A percentile compares a stretch with the other conserved stretches of the same genome.
These are phyloP conservation scores for Adineta ricciae DNA, from an alignment of 2,888 invertebrate species.

Conservation along the genomic window DNA sequence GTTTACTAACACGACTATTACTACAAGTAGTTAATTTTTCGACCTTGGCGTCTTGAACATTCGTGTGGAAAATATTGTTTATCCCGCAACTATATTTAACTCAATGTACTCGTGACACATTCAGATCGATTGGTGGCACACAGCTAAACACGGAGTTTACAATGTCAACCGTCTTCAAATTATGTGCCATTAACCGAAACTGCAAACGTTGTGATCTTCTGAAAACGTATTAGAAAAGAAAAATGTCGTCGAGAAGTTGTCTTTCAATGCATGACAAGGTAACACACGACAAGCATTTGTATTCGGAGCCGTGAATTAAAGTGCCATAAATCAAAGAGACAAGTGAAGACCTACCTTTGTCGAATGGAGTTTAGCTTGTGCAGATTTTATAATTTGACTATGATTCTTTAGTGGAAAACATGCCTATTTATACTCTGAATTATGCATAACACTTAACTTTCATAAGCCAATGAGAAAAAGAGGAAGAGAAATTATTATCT, in stretches of 20 bases:
- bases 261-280: background rate
- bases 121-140: background rate
- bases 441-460: background rate
- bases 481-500: background rate
- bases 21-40: too few species aligned
- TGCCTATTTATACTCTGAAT: background rate
- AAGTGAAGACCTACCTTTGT: background rate
- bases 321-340: conserved; percentile 21
- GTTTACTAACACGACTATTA: too few species aligned
- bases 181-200: conserved; percentile 17
- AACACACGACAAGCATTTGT: background rate
- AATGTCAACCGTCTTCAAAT: conserved; percentile 18
- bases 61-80: too few species aligned
- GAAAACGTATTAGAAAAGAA: background rate
- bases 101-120: background rate
- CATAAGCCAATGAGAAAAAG: background rate
- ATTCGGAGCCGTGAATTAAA: conserved; percentile 1
- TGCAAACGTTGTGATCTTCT: background rate
- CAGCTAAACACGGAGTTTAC: background rate
- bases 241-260: background rate
- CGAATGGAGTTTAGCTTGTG: background rate
- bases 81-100: background rate
- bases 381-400: background rate
- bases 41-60: background rate
- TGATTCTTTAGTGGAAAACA: background rate